These are phyloP conservation scores for Phallusia fumigata DNA, from an alignment of 23 tunicate genomes.

Conservation along the genomic window DNA sequence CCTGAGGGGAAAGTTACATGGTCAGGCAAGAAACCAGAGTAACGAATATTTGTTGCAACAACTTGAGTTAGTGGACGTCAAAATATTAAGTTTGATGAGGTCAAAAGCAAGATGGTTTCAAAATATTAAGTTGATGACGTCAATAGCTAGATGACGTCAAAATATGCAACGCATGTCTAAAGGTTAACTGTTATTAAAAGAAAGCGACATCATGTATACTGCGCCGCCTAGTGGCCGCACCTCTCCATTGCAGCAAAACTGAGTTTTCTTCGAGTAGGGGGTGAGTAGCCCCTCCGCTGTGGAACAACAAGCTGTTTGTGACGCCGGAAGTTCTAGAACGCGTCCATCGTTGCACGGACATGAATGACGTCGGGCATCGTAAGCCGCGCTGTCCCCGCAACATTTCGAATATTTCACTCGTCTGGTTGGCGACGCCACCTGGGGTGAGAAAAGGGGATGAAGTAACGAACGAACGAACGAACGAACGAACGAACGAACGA, in stretches of 20 bases:
- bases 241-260: slow-evolving; percentile 73
- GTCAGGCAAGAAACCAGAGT: background rate
- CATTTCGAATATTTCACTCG: slow-evolving; percentile 20
- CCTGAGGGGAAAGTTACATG: slow-evolving; percentile 22
- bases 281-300: slow-evolving; percentile 36
- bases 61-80: background rate
- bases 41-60: background rate
- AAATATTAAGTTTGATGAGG: too few species aligned
- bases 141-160: too few species aligned
- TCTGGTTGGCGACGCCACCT: background rate
- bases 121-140: too few species aligned
- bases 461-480: background rate
- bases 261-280: slow-evolving; percentile 38
- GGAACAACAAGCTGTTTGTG: slow-evolving; percentile 47
- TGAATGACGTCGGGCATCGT: slow-evolving; percentile 49
- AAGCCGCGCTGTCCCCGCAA: slow-evolving; percentile 48
- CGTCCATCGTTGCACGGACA: slow-evolving; percentile 80
- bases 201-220: too few species aligned
- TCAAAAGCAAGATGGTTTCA: too few species aligned
- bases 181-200: too few species aligned
- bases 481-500: background rate
- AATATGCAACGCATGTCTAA: too few species aligned
- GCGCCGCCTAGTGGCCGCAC: background rate
- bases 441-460: background rate
- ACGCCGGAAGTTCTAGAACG: slow-evolving; percentile 32